A percentile compares a stretch with the other conserved stretches of the same genome.
Evolutionary conservation across 2,888 invertebrate genomes (phyloP).

Genomic region (Autographa gamma): DNA sequence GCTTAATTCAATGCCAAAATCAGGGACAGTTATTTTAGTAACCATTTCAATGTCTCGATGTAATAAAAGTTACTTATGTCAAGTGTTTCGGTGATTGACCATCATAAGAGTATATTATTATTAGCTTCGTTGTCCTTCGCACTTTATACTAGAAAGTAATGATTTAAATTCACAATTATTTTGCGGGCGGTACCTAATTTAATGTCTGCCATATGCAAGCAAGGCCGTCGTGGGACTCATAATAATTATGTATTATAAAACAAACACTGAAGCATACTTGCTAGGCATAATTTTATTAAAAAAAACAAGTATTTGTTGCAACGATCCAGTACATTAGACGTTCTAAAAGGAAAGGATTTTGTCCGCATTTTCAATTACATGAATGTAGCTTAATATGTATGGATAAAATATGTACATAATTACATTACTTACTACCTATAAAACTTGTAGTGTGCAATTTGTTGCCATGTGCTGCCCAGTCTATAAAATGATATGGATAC

Average conservation of each 20-base stretch:
- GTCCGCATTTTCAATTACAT: slow-evolving; percentile 8
- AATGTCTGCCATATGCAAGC: slow-evolving; percentile 58
- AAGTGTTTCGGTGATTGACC: too few relatives aligned
- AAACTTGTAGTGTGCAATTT: slow-evolving; percentile 1
- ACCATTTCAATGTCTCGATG: too few relatives aligned
- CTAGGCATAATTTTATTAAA: slow-evolving; percentile 17
- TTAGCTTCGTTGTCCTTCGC: background rate
- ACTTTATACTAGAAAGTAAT: background rate
- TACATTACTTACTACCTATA: background rate
- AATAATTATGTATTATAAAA: slow-evolving; percentile 63
- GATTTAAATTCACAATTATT: background rate
- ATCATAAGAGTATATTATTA: background rate
- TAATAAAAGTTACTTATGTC: too few relatives aligned
- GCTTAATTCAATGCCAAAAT: background rate
- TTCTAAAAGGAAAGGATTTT: slow-evolving; percentile 10
- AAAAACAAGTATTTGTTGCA: slow-evolving; percentile 11
- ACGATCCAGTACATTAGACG: background rate
- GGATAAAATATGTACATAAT: slow-evolving; percentile 8
- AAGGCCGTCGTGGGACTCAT: slow-evolving; percentile 64
- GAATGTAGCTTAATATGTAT: background rate
- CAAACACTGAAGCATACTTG: slow-evolving; percentile 21
- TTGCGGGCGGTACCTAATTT: slow-evolving; percentile 57
- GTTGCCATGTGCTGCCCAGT: slow-evolving; percentile 1
- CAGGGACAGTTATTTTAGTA: too few relatives aligned
- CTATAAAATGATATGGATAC: background rate